A percentile compares a stretch with the other conserved stretches of the same genome.
phyloP scores from a whole-genome alignment of 2,888 invertebrate genomes.

The Salticus scenicus region DNA sequence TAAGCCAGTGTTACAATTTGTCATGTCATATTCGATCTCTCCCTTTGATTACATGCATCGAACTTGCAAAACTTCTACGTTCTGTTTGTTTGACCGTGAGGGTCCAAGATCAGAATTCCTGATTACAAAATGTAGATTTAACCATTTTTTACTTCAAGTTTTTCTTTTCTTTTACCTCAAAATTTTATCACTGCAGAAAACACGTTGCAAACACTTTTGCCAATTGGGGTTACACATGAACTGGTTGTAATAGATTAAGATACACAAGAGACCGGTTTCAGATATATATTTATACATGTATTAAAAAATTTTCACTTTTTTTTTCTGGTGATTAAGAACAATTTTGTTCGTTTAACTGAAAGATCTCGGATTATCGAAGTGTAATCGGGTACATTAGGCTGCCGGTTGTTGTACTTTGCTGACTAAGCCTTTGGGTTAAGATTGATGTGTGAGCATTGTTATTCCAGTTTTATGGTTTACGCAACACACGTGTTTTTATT shows the following conservation, averaged over 20 bases:
- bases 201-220: slow-evolving; percentile 40
- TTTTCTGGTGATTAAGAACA: slow-evolving; percentile 47
- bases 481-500: neutral
- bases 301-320: neutral
- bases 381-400: slow-evolving; percentile 14
- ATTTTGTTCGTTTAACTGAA: slow-evolving; percentile 20
- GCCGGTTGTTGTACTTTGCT: neutral
- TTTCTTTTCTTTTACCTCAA: neutral
- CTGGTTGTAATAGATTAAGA: neutral
- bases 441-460: slow-evolving; percentile 7
- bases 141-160: neutral
- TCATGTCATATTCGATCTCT: neutral
- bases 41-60: neutral
- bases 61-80: neutral
- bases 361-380: slow-evolving; percentile 9
- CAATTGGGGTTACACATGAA: slow-evolving; percentile 41
- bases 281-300: neutral
- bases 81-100: slow-evolving; percentile 2
- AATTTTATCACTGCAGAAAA: slow-evolving; percentile 29
- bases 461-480: neutral
- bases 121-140: neutral
- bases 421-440: neutral
- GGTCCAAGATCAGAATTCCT: neutral
- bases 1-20: neutral
- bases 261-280: neutral